phyloP scores from a whole-genome alignment of 2,888 invertebrate genomes.

The Phania funesta region DNA sequence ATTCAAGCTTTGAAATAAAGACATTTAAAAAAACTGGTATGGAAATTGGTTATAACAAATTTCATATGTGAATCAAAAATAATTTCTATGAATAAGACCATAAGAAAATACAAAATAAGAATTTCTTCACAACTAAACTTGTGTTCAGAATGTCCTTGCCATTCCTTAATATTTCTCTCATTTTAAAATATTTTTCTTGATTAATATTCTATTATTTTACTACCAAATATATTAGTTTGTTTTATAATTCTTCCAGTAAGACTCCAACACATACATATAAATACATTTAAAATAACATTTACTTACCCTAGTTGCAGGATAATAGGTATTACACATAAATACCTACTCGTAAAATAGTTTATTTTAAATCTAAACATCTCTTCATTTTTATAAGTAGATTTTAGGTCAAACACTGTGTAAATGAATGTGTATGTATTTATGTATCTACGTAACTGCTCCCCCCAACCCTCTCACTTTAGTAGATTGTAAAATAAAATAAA shows the following conservation, averaged over 20 bases:
- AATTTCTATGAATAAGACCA: too few species aligned
- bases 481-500: constrained; percentile 69
- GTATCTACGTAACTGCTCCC: constrained; percentile 5
- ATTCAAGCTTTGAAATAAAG: too few species aligned
- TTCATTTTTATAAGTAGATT: constrained; percentile 15
- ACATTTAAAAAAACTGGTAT: too few species aligned
- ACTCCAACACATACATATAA: not conserved
- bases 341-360: not conserved
- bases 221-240: not conserved
- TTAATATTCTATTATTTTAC: constrained; percentile 27
- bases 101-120: too few species aligned
- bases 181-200: constrained; percentile 27
- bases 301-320: constrained; percentile 41
- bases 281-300: constrained; percentile 32
- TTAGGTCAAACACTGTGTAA: constrained; percentile 63
- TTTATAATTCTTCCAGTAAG: constrained; percentile 28
- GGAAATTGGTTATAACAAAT: too few species aligned
- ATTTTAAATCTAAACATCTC: constrained; percentile 9
- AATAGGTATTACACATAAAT: constrained; percentile 1
- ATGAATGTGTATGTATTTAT: constrained; percentile 37
- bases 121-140: too few species aligned
- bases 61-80: too few species aligned
- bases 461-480: too few species aligned
- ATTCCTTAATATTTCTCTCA: not conserved
- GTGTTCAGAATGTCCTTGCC: constrained; percentile 15